A percentile compares a stretch with the other conserved stretches of the same genome.
Evolutionary conservation across 2,113 vertebrate species (phyloP).

Genomic region (Quiscalus mexicanus): DNA sequence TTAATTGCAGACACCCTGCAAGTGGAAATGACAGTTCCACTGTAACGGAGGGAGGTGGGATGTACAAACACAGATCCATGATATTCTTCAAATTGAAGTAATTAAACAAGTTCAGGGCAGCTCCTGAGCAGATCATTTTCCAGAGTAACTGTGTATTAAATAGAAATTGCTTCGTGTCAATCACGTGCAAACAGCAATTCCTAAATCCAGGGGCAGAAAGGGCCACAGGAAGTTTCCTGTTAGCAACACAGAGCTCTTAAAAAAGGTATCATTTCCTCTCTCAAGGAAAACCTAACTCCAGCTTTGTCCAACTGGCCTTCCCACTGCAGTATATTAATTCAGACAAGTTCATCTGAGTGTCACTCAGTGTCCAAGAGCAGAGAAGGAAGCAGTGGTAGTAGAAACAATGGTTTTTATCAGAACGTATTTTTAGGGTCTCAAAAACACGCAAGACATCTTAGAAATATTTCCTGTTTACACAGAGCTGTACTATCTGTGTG

Average conservation of each 20-base stretch:
- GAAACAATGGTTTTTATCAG: constrained; percentile 84
- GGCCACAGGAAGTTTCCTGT: background rate
- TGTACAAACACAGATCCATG: background rate
- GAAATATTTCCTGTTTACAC: constrained; percentile 83
- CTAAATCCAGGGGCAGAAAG: background rate
- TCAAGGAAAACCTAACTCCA: constrained; percentile 61
- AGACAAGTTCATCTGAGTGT: constrained; percentile 73
- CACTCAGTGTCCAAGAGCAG: constrained; percentile 30
- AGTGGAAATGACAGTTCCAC: background rate
- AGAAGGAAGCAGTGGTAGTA: constrained; percentile 57
- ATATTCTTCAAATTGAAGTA: background rate
- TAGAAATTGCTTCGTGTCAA: background rate
- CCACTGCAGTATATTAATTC: constrained; percentile 72
- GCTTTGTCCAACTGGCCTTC: constrained; percentile 44
- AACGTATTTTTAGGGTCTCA: constrained; percentile 72
- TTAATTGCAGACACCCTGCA: background rate
- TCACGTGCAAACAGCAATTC: background rate
- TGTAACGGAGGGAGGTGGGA: background rate
- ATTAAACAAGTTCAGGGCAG: background rate
- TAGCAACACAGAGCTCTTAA: background rate
- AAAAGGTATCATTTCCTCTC: constrained; percentile 30
- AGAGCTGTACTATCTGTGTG: constrained; percentile 48
- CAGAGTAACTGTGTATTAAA: background rate
- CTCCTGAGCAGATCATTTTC: background rate
- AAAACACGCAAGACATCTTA: constrained; percentile 73